Evolutionary conservation across 2,888 invertebrate species (phyloP).

Genomic region (Chrysomela aeneicollis): DNA sequence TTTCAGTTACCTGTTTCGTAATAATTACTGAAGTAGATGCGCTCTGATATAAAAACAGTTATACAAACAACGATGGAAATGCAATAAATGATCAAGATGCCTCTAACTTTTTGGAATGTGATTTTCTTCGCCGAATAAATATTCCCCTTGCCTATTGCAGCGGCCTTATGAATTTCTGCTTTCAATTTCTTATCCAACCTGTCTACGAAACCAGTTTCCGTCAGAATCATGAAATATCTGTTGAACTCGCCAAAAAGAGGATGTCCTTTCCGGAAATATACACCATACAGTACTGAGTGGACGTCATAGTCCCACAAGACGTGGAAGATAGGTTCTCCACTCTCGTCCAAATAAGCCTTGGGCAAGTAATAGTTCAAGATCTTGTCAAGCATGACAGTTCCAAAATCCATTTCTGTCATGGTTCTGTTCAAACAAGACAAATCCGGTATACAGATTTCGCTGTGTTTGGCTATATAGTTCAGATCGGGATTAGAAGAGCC

Average conservation of each 20-base stretch:
- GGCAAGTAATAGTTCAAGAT: neutral
- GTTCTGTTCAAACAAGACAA: constrained; percentile 10
- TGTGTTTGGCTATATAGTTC: constrained; percentile 1
- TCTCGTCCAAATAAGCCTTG: neutral
- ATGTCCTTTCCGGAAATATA: constrained; percentile 2
- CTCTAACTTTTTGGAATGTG: neutral
- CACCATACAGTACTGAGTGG: neutral
- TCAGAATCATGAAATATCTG: neutral
- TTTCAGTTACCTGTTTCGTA: too few species aligned
- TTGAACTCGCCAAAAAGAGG: neutral
- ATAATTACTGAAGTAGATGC: neutral
- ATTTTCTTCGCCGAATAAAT: neutral
- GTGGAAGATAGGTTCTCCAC: constrained; percentile 4
- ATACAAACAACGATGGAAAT: neutral
- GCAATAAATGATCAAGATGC: neutral
- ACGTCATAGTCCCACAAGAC: neutral
- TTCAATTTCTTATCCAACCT: neutral
- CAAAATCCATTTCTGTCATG: neutral
- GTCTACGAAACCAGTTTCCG: constrained; percentile 6
- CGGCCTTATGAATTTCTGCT: constrained; percentile 1
- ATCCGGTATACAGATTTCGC: neutral
- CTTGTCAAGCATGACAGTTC: neutral
- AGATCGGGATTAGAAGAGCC: neutral
- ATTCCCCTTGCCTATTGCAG: neutral
- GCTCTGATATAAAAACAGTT: neutral